These are phyloP conservation scores for Goniozus legneri DNA, from an alignment of 1,140 invertebrate species.

Conservation along the genomic window DNA sequence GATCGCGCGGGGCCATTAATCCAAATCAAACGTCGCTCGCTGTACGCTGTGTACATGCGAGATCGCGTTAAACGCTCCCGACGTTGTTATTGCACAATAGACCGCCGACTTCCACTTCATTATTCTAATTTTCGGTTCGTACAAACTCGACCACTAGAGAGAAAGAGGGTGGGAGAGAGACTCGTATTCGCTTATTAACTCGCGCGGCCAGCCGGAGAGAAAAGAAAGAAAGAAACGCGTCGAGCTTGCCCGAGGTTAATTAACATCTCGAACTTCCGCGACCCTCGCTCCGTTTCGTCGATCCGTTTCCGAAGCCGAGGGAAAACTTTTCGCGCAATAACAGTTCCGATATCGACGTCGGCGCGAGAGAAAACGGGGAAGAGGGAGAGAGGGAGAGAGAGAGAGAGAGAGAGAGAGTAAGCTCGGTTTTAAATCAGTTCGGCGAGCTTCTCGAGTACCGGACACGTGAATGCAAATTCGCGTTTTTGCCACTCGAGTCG, in stretches of 20 bases:
- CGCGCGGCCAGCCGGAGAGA: conserved; percentile 22
- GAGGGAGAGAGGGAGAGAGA: neutral
- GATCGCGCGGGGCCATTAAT: conserved; percentile 27
- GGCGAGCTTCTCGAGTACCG: too few relatives aligned
- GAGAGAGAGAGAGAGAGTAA: neutral
- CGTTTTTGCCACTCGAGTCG: too few relatives aligned
- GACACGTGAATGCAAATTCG: too few relatives aligned
- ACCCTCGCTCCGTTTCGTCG: neutral
- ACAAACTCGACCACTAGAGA: too few relatives aligned
- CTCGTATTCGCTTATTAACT: conserved; percentile 21
- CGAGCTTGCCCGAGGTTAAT: conserved; percentile 24
- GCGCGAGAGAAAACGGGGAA: neutral
- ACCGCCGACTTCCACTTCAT: too few relatives aligned
- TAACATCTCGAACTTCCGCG: conserved; percentile 22
- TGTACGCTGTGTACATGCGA: too few relatives aligned
- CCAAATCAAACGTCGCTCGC: conserved; percentile 17
- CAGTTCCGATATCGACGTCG: conserved; percentile 10
- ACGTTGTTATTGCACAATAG: too few relatives aligned
- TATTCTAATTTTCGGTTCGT: too few relatives aligned
- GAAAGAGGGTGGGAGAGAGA: too few relatives aligned
- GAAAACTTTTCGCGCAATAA: conserved; percentile 14
- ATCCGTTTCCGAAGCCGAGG: neutral
- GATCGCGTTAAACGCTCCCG: too few relatives aligned
- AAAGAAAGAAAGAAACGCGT: too few relatives aligned
- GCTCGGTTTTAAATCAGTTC: too few relatives aligned